These are phyloP conservation scores for Drosophila putrida DNA, from an alignment of 2,888 invertebrate species.

Conservation along the genomic window DNA sequence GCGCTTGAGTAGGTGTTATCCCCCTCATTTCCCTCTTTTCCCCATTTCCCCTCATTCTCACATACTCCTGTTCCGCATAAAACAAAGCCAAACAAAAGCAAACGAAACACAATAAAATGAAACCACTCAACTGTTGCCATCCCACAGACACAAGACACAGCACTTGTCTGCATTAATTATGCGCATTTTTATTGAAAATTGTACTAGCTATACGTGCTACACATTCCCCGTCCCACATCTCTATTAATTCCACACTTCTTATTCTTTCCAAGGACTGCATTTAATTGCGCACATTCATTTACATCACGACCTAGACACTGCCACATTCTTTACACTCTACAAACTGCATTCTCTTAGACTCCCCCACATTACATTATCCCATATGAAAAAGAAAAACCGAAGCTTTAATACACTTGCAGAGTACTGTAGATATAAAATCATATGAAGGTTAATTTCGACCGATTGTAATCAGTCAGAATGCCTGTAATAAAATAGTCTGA, in stretches of 20 bases:
- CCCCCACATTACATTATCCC: constrained; percentile 1
- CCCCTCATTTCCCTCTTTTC: constrained; percentile 3
- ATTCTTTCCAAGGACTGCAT: constrained; percentile 27
- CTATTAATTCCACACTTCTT: background rate
- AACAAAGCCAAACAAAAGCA: constrained; percentile 22
- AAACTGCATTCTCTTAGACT: constrained; percentile 3
- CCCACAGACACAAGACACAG: constrained; percentile 7
- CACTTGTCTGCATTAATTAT: constrained; percentile 68
- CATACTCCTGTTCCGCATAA: constrained; percentile 3
- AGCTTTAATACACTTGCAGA: no score
- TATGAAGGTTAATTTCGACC: no score
- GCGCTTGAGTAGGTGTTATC: constrained; percentile 91
- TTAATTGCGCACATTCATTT: constrained; percentile 74
- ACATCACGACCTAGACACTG: constrained; percentile 69
- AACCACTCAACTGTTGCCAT: constrained; percentile 40
- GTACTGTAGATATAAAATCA: no score
- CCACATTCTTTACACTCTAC: constrained; percentile 13
- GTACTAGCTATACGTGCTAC: constrained; percentile 16
- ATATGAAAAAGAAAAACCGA: no score
- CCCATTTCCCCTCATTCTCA: constrained; percentile 6
- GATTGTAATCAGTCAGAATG: no score
- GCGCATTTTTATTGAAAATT: constrained; percentile 78
- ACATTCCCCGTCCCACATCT: background rate
- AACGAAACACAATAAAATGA: constrained; percentile 43
- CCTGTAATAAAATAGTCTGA: no score